These are phyloP conservation scores for Morone saxatilis DNA, from an alignment of 2,113 vertebrate species.

Conservation along the genomic window DNA sequence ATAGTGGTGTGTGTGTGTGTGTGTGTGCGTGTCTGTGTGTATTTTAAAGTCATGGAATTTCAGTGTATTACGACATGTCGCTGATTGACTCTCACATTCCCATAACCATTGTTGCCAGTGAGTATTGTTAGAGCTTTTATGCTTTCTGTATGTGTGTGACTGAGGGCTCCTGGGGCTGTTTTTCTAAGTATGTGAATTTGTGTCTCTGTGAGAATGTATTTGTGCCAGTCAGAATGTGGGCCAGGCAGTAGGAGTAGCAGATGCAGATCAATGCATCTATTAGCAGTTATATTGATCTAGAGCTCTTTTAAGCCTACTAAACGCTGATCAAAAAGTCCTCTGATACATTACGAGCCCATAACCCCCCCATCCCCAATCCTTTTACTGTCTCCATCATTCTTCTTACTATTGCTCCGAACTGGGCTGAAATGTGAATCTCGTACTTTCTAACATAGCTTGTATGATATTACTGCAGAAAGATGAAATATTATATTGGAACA, in stretches of 20 bases:
- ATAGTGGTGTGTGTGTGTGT: conserved; percentile 16
- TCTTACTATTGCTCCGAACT: conserved; percentile 29
- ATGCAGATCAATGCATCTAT: conserved; percentile 74
- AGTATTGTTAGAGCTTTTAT: conserved; percentile 23
- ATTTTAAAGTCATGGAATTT: conserved; percentile 43
- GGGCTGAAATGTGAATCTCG: conserved; percentile 44
- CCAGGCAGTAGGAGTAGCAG: conserved; percentile 30
- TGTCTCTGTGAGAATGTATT: conserved; percentile 12
- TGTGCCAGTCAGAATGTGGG: conserved; percentile 18
- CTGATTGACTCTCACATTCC: conserved; percentile 10
- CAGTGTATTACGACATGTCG: conserved; percentile 2
- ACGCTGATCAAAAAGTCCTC: conserved; percentile 69
- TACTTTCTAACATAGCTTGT: conserved; percentile 43
- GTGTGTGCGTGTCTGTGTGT: neutral
- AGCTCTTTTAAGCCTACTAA: conserved; percentile 70
- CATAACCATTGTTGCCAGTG: conserved; percentile 12
- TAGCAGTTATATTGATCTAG: conserved; percentile 76
- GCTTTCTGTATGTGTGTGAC: conserved; percentile 1
- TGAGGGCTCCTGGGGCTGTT: neutral
- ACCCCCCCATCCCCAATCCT: conserved; percentile 34
- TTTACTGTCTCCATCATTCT: conserved; percentile 69
- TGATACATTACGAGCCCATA: conserved; percentile 60
- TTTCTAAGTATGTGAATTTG: conserved; percentile 5
- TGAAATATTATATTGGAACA: conserved; percentile 60
- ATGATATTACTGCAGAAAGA: conserved; percentile 51